A percentile compares a stretch with the other conserved stretches of the same genome.
Evolutionary conservation across 2,888 invertebrate species (phyloP).

Genomic region (Listrodromus nycthemerus): DNA sequence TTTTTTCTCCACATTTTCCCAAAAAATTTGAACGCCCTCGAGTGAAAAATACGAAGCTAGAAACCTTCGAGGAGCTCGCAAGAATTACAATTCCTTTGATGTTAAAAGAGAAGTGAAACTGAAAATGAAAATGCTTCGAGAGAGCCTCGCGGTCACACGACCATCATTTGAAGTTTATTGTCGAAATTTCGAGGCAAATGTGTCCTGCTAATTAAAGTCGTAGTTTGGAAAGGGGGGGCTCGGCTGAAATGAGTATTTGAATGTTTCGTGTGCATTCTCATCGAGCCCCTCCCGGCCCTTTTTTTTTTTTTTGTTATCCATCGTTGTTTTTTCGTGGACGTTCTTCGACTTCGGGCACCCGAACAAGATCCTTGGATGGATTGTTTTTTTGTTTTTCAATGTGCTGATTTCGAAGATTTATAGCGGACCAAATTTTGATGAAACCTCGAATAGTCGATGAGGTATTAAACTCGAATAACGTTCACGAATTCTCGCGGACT

Average conservation of each 20-base stretch:
- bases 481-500: conserved; percentile 39
- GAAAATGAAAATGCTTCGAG: not conserved
- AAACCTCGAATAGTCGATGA: not conserved
- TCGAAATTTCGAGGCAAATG: conserved; percentile 44
- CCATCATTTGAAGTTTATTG: conserved; percentile 44
- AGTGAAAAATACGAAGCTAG: not conserved
- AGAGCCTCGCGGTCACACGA: conserved; percentile 47
- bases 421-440: not conserved
- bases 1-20: not conserved
- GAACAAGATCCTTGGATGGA: not conserved
- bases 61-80: not conserved
- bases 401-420: not conserved
- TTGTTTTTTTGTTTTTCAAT: not conserved
- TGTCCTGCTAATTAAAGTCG: conserved; percentile 60
- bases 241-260: conserved; percentile 39
- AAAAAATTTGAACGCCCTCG: not conserved
- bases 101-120: not conserved
- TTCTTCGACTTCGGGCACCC: conserved; percentile 30
- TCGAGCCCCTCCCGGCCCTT: conserved; percentile 47
- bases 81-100: not conserved
- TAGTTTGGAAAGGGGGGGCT: conserved; percentile 60
- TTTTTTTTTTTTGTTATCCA: conserved; percentile 35
- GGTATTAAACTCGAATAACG: conserved; percentile 42
- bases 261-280: conserved; percentile 38
- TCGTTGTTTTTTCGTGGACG: conserved; percentile 54